Evolutionary conservation across 2,888 invertebrate genomes (phyloP), one percentile per base, ranked within the genome.

Genomic region (Tachina lurida): DNA sequence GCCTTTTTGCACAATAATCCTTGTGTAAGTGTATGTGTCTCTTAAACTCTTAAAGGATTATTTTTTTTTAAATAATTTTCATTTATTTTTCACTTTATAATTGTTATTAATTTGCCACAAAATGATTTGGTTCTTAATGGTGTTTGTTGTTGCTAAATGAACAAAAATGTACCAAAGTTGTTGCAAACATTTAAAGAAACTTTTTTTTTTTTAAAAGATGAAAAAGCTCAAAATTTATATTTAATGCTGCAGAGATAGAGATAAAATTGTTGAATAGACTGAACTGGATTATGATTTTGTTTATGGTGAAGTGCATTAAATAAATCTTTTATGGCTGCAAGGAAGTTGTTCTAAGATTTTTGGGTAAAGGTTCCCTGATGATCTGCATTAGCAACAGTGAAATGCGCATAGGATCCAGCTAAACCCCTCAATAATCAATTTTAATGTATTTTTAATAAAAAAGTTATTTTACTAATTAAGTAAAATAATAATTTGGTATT

Each of bases 61-160:
- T 63, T 31, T 76, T 52, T 9, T n/a, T 68, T 60, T 22, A 62
- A 74, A 49, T 13, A 49, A 56, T 77, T 62, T 74, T 68, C 15
- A 60, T 78, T 43, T 63, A 67, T 73, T 22, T 31, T 79, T 65
- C 45, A 75, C 47, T 79, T 85, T 19, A 74, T 82, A 82, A 86
- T 85, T 85, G 78, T 78, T 85, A 76, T 82, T 86, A 82, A 83
- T 79, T 79, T 73, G 15, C 45, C 47, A 54, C 58, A 75, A 54
- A 82, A 70, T 63, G 13, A 19, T 74, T 68, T 68, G 22, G 43
- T 67, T 49, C 31, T 31, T 31, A 31, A 31, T 31, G 31, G 31
- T 63, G 43, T 60, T 52, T 63, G 43, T 60, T 52, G 60, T 60
- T 47, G n/a, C 60, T 39, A 12, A 31, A 70, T 52, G 22, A 13